Evolutionary conservation across 2,888 invertebrate species (phyloP), one percentile per base, ranked within the genome.

Genomic region (Orthosia gothica): DNA sequence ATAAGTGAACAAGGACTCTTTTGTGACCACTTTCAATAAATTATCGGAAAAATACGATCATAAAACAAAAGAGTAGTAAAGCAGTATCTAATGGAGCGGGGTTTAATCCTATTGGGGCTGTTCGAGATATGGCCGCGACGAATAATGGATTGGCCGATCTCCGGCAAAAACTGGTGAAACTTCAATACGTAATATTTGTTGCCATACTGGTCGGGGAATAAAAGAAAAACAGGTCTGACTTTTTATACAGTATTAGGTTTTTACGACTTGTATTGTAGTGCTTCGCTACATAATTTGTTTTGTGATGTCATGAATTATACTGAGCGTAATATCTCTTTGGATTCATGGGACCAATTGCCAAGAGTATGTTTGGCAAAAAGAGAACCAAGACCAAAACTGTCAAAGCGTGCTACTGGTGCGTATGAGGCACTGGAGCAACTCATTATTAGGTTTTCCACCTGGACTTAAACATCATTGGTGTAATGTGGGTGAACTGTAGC

Each of bases 61-160:
- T 95, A 94, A 95, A 95, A 95, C 94, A 93, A 94, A 95, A 93
- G 92, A 93, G 92, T 92, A 94, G 91, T 93, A 93, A 94, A 94
- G 93, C 92, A 92, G 92, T 91, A 91, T 91, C 92, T 93, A 94
- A 94, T 93, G 91, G 93, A 92, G 89, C 88, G 89, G 84, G 89
- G 88, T 89, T 90, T 94, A 93, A 94, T 94, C 92, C 93, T 91
- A 92, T 93, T 92, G 91, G 89, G 90, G 91, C 90, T 90, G 91
- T 91, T 91, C 87, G 87, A 91, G 93, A 94, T 93, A 93, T 93
- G 90, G 92, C 88, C 85, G 82, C 90, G 88, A 89, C 91, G 91
- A 92, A 94, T 94, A 94, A 94, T 94, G 93, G 93, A 93, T 93
- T 93, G 91, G 89, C 75, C 87, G 92, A 92, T 93, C 92, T 93